Evolutionary conservation across 2,797 vertebrate species (phyloP).

Genomic region (Chloroceryle inda): DNA sequence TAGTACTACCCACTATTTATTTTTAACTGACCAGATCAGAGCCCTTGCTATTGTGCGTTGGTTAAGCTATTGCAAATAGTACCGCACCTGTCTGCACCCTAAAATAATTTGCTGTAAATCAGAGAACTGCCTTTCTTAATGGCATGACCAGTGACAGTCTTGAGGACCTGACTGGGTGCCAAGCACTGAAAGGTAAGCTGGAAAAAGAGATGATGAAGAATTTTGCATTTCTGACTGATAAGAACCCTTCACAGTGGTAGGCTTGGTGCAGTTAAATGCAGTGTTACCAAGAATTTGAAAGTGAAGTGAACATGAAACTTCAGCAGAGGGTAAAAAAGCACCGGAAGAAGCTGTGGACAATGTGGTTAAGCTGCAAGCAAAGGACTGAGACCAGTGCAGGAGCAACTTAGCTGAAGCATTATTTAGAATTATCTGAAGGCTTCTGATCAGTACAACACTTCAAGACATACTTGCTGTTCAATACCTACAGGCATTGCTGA

Average conservation of each 20-base stretch:
- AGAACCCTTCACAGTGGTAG: background rate
- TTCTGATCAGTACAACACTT: background rate
- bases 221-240: background rate
- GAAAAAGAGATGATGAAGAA: background rate
- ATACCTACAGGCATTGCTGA: background rate
- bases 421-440: background rate
- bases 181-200: fast-evolving
- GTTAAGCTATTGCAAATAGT: background rate
- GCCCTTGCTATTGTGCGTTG: background rate
- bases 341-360: background rate
- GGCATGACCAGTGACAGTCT: fast-evolving
- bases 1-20: background rate
- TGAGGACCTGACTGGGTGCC: background rate
- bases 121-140: background rate
- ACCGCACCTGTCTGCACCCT: background rate
- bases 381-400: background rate
- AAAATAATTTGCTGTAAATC: background rate
- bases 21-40: background rate
- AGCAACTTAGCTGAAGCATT: background rate
- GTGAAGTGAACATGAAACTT: fast-evolving
- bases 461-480: background rate
- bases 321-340: background rate
- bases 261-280: background rate
- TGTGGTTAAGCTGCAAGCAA: background rate
- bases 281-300: background rate